Evolutionary conservation across 1,140 invertebrate genomes (phyloP), one percentile per base, ranked within the genome.

Genomic region (Drosophila grimshawi): DNA sequence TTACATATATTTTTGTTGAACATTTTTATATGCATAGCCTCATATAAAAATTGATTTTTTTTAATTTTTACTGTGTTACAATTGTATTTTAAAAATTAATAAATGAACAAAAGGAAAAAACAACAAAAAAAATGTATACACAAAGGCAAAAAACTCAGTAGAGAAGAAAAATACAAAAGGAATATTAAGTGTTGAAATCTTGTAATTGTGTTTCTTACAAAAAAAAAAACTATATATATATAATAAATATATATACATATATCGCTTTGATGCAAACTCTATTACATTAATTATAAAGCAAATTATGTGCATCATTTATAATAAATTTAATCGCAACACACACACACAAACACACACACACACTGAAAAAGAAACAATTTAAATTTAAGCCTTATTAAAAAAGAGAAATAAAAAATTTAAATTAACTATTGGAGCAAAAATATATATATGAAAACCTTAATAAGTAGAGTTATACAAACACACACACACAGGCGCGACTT

Each of bases 11-110:
- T 62, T 74, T 74, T 74, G 71, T 74, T 74, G 55, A 74, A 74
- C 71, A 74, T 74, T 74, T 74, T 74, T 74, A 74, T 74, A 74
- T 74, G 71, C 56, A 59, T 72, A 63, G 41, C 35, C 43, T 60
- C 71, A 74, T 74, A 69, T 74, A 69, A 73, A 60, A 76, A 46
- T 86, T 67, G 69, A 78, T 67, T 75, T 81, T 71, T 67, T 80
- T 66, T 83, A 64, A 83, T 76, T 88, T 86, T 82, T 82, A 86
- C 82, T 88, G 67, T 86, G 83, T 86, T 86, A 83, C 69, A 55
- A 68, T 78, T 86, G 81, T 81, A 82, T 81, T 82, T 78, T 74
- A 74, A 74, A 74, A 74, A 69, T 69, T 61, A 69, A 74, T 67
- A 73, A 73, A 73, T 56, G 32, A 63, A 35, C 49, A 86, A 81